These are phyloP conservation scores for Upupa epops DNA, from an alignment of 2,113 vertebrate species.

Conservation along the genomic window DNA sequence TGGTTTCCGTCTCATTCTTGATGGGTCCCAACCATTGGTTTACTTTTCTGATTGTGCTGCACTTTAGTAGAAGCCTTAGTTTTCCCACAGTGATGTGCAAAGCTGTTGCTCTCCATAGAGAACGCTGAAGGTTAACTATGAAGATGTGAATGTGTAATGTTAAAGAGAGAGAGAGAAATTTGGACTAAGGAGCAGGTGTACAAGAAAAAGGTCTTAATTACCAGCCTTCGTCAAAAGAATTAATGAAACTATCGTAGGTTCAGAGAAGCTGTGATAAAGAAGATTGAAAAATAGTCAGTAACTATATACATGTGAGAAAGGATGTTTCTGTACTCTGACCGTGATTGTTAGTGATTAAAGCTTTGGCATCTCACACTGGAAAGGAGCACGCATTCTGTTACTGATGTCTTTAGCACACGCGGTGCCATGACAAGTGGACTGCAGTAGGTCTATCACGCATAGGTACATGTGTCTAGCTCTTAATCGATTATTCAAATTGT, in stretches of 20 bases:
- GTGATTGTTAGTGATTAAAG: not conserved
- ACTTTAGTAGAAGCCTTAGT: not conserved
- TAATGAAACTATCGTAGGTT: not conserved
- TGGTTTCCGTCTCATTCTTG: not conserved
- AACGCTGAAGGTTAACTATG: not conserved
- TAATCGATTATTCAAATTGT: not conserved
- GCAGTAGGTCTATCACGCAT: not conserved
- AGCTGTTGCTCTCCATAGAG: not conserved
- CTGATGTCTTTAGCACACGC: not conserved
- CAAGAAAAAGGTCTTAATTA: not conserved
- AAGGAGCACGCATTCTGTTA: not conserved
- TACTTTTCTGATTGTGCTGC: not conserved
- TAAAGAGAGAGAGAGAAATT: not conserved
- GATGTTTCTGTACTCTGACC: not conserved
- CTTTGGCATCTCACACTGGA: not conserved
- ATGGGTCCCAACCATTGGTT: not conserved
- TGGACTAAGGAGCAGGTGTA: not conserved
- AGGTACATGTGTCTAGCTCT: not conserved
- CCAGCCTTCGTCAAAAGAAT: not conserved
- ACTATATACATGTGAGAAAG: not conserved
- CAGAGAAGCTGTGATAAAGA: not conserved
- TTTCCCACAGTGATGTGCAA: not conserved
- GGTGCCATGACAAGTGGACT: rapidly evolving
- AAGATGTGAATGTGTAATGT: not conserved
- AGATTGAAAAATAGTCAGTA: not conserved